Conservation (phyloP, 2,113 vertebrate species). For the Cyphomyrus plagiostoma region DNA sequence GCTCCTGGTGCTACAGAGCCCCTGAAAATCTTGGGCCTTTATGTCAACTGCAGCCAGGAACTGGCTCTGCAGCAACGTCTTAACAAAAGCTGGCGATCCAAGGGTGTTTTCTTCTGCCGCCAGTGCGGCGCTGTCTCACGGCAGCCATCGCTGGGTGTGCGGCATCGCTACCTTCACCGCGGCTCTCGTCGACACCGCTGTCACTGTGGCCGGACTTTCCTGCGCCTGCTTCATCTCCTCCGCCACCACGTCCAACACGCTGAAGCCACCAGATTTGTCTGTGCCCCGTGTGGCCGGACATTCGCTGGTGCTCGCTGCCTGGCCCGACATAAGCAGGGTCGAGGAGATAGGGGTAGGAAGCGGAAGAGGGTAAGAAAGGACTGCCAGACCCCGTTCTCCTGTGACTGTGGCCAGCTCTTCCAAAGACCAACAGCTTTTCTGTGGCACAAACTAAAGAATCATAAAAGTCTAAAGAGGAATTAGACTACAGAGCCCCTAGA, state of each 20-base stretch:
- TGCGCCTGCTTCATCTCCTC: slow-evolving; percentile 58
- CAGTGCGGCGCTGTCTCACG: slow-evolving; percentile 55
- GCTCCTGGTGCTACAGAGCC: slow-evolving; percentile 2
- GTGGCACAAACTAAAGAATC: slow-evolving; percentile 65
- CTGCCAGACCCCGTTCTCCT: slow-evolving; percentile 53
- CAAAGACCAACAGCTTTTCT: slow-evolving; percentile 58
- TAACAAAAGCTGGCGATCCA: slow-evolving; percentile 50
- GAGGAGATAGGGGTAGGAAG: slow-evolving; percentile 3
- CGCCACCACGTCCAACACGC: slow-evolving; percentile 65
- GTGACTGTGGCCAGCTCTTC: slow-evolving; percentile 60
- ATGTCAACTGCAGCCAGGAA: slow-evolving; percentile 46
- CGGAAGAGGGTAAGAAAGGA: slow-evolving; percentile 24
- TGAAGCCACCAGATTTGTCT: slow-evolving; percentile 58
- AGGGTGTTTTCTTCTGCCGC: slow-evolving; percentile 48
- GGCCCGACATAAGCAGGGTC: slow-evolving; percentile 36
- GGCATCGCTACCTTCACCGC: slow-evolving; percentile 60
- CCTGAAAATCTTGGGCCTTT: slow-evolving; percentile 47
- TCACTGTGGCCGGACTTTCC: slow-evolving; percentile 59
- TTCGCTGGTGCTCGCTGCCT: slow-evolving; percentile 41
- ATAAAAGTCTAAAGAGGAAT: neutral
- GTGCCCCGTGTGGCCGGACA: slow-evolving; percentile 52
- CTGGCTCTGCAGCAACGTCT: slow-evolving; percentile 39
- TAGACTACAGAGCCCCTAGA: slow-evolving; percentile 19
- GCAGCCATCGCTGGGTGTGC: slow-evolving; percentile 53
- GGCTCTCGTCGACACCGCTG: slow-evolving; percentile 53